Percentiles rank a stretch among this genome's conserved stretches.
phyloP scores from a whole-genome alignment of 2,888 invertebrate species.

The Acronicta aceris region DNA sequence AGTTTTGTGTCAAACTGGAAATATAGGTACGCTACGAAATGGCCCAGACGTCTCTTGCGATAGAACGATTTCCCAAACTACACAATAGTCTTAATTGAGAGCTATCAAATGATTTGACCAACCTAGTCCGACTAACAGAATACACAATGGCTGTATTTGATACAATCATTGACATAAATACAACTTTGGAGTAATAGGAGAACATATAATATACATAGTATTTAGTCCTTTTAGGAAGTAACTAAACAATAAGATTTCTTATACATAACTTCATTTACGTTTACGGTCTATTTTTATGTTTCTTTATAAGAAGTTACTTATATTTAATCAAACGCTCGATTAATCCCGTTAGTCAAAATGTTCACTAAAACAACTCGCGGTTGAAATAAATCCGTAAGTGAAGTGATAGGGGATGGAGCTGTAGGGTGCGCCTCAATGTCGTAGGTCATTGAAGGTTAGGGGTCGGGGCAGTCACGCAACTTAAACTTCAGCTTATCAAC shows the following conservation, averaged over 20 bases:
- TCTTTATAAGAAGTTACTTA: background rate
- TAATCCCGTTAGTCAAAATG: conserved; percentile 4
- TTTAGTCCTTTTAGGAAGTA: too few species aligned
- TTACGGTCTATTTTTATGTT: background rate
- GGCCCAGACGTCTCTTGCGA: conserved; percentile 12
- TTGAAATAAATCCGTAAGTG: conserved; percentile 62
- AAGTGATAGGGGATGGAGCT: conserved; percentile 60
- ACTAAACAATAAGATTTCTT: too few species aligned
- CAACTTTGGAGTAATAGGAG: background rate
- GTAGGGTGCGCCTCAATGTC: conserved; percentile 71
- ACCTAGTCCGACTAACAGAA: conserved; percentile 5
- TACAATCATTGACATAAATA: background rate
- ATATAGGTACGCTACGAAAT: conserved; percentile 9
- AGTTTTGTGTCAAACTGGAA: background rate
- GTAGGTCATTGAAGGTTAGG: conserved; percentile 75
- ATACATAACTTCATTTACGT: too few species aligned
- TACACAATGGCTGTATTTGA: conserved; percentile 1
- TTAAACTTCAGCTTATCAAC: conserved; percentile 58
- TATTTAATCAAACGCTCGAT: conserved; percentile 13
- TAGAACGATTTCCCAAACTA: conserved; percentile 25
- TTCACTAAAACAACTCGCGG: conserved; percentile 37
- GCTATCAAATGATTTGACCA: conserved; percentile 35
- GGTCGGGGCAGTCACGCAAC: conserved; percentile 75
- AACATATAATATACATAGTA: too few species aligned
- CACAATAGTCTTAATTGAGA: conserved; percentile 28